phyloP scores from a whole-genome alignment of 2,888 invertebrate species.

The Rotaria socialis region DNA sequence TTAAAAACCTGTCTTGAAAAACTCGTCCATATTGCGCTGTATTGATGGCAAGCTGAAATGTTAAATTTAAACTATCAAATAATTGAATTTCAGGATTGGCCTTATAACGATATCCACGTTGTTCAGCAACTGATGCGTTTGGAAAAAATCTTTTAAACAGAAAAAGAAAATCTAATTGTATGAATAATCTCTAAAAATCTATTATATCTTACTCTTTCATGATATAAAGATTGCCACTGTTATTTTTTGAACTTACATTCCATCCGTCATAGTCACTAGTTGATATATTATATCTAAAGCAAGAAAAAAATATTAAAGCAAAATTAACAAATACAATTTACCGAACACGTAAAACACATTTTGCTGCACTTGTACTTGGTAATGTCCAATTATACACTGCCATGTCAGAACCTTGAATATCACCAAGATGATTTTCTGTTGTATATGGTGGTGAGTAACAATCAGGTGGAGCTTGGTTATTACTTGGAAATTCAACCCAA shows the following conservation, averaged over 20 bases:
- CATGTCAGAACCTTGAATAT: constrained; percentile 55
- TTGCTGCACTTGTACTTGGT: constrained; percentile 52
- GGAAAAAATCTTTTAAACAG: background rate
- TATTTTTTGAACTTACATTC: constrained; percentile 50
- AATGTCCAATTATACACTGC: constrained; percentile 57
- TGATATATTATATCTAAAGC: constrained; percentile 55
- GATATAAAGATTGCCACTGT: background rate
- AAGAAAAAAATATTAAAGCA: constrained; percentile 48
- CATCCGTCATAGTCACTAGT: constrained; percentile 57
- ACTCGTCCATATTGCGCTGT: constrained; percentile 58
- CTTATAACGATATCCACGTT: constrained; percentile 54
- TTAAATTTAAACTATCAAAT: constrained; percentile 52
- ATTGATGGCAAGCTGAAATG: constrained; percentile 55
- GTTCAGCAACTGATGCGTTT: constrained; percentile 49
- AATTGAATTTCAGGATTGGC: constrained; percentile 56
- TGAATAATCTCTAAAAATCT: too few species aligned
- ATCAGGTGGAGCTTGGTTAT: constrained; percentile 54
- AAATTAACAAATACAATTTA: constrained; percentile 45
- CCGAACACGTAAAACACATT: constrained; percentile 58
- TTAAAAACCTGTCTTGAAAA: constrained; percentile 57
- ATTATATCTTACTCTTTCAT: background rate
- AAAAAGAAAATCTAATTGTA: background rate
- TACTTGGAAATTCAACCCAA: constrained; percentile 54
- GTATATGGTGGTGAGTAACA: constrained; percentile 57
- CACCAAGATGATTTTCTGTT: constrained; percentile 59